Base-by-base conservation (phyloP, 2,888 invertebrate species). In the Sminthurinus aureus region DNA sequence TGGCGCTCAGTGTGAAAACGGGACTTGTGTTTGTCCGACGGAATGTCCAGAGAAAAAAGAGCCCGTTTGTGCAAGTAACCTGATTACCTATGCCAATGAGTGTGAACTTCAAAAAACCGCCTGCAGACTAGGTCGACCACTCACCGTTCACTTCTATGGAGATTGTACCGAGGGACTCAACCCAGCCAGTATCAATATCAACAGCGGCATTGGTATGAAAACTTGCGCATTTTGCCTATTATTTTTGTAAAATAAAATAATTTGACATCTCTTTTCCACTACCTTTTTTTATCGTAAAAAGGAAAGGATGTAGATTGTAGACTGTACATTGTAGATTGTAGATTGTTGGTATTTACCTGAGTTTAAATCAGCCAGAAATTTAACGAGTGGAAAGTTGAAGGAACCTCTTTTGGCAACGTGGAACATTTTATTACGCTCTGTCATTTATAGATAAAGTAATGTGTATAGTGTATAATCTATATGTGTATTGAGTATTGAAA, bases 1-100 rank as follows among this genome's bases (percentile, higher is more conserved):
- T 90, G 96, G 96, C 4, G 95, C 95, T 22, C 93, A 93, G 84
- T 97, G 97, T 90, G 93, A 95, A 88, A 94, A 94, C 38, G 96
- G 96, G 0, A 93, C 93, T 87, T 97, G 97, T 91, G 92, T 96
- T 52, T 97, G 97, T 90, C 96, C 96, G 0, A 94, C 94, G 83
- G 93, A 94, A 89, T 97, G 97, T 90, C 91, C 91, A 0, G 88
- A 86, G 12, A 88, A 89, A 71, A 85, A 90, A 50, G 94, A 95
- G 89, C 94, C 94, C 18, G 96, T 96, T 69, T 97, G 96, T 90
- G 96, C 94, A 79, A 95, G 94, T 89, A 94, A 96, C 89, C 94
- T 94, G 91, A 93, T 93, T 89, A 96, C 96, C 3, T 97, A 94
- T 90, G 91, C 93, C 85, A 96, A 94, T 90, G 96, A 96, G 91